phyloP scores from a whole-genome alignment of 2,113 vertebrate genomes.

The Xiphophorus hellerii region DNA sequence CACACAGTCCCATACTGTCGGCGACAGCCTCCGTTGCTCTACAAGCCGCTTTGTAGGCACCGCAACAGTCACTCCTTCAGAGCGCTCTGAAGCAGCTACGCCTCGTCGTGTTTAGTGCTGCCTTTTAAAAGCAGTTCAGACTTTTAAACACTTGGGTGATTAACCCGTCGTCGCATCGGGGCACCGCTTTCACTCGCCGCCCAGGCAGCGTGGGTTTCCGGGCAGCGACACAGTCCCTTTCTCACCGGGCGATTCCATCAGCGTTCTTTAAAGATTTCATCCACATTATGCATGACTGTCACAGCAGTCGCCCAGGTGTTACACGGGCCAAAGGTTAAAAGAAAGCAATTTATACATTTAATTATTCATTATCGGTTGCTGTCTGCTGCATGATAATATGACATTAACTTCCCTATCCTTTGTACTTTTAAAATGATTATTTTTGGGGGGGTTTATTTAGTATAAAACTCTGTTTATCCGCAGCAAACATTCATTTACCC shows the following conservation, averaged over 20 bases:
- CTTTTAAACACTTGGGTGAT: neutral
- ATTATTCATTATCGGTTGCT: conserved; percentile 56
- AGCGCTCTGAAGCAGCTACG: neutral
- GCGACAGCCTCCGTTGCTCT: conserved; percentile 19
- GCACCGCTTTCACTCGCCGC: neutral
- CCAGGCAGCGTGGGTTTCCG: neutral
- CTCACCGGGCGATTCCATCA: neutral
- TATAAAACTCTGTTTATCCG: conserved; percentile 21
- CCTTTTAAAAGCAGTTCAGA: conserved; percentile 1
- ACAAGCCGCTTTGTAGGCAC: conserved; percentile 20
- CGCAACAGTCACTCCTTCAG: neutral
- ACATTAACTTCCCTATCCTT: neutral
- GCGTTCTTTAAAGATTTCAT: conserved; percentile 28
- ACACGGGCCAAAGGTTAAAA: conserved; percentile 32
- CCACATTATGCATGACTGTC: conserved; percentile 27
- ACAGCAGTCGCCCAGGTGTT: conserved; percentile 14
- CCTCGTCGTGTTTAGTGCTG: neutral
- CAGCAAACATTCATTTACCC: conserved; percentile 1
- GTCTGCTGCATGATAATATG: conserved; percentile 33
- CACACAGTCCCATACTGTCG: conserved; percentile 5
- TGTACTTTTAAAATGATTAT: conserved; percentile 1
- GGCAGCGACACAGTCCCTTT: neutral
- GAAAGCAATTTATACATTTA: conserved; percentile 54
- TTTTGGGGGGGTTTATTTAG: conserved; percentile 9
- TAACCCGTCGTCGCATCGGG: neutral